Conservation (phyloP, 2,888 invertebrate species). For the Acanthoscelides obtectus region DNA sequence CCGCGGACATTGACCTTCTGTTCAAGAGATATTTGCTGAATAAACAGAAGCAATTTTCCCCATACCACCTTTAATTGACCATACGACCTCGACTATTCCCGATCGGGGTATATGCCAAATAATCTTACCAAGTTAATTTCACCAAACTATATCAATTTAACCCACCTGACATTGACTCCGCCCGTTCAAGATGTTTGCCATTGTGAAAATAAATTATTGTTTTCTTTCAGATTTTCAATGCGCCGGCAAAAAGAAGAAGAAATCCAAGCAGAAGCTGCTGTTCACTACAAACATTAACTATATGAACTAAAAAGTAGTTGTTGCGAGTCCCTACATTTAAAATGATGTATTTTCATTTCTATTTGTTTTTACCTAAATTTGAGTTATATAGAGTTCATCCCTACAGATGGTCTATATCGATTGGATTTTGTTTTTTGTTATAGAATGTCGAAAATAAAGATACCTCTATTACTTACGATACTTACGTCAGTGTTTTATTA, state of each 20-base stretch:
- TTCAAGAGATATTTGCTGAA: no score
- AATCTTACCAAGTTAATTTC: no score
- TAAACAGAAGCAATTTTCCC: no score
- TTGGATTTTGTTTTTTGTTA: not conserved
- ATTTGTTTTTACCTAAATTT: not conserved
- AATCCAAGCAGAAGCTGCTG: slow-evolving; percentile 68
- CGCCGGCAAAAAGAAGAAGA: slow-evolving; percentile 60
- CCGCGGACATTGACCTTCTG: no score
- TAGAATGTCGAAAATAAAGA: not conserved
- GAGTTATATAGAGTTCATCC: not conserved
- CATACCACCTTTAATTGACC: no score
- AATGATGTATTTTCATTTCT: not conserved
- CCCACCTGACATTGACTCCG: no score
- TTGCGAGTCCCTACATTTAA: not conserved
- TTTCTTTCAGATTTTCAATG: slow-evolving; percentile 18
- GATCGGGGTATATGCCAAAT: no score
- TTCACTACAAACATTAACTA: slow-evolving; percentile 56
- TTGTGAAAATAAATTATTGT: no score
- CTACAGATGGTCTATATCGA: not conserved
- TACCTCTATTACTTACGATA: not conserved
- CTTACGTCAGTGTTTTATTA: not conserved
- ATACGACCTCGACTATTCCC: no score
- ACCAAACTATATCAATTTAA: no score
- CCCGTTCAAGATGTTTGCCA: no score
- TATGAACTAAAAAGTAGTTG: not conserved